These are phyloP conservation scores for Diarsia brunnea DNA, from an alignment of 2,888 invertebrate genomes.

Conservation along the genomic window DNA sequence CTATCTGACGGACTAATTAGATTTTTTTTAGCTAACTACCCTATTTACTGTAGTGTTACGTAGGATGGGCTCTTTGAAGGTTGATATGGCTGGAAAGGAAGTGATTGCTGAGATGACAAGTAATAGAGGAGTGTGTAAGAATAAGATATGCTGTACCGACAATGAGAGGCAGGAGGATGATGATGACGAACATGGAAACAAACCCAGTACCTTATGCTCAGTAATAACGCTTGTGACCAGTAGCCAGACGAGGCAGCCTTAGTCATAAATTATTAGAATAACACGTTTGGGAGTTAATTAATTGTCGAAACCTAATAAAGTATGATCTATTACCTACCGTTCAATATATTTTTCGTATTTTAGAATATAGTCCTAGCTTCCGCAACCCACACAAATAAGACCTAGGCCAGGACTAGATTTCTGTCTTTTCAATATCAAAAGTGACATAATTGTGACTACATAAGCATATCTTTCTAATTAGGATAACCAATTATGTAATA, in stretches of 20 bases:
- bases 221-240: neutral
- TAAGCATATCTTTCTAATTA: neutral
- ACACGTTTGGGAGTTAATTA: neutral
- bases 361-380: neutral
- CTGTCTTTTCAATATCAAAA: conserved; percentile 3
- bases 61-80: too few relatives aligned
- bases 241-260: neutral
- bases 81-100: too few relatives aligned
- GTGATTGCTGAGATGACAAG: too few relatives aligned
- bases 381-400: neutral
- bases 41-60: too few relatives aligned
- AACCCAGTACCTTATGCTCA: neutral
- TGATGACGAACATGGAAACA: too few relatives aligned
- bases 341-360: neutral
- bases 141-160: too few relatives aligned
- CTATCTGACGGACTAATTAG: too few relatives aligned
- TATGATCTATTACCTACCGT: neutral
- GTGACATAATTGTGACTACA: conserved; percentile 3
- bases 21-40: too few relatives aligned
- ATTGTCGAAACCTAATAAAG: neutral
- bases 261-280: neutral
- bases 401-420: neutral
- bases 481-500: neutral
- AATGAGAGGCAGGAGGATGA: too few relatives aligned
- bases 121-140: too few relatives aligned